Evolutionary conservation across 1,140 invertebrate species (phyloP).

Genomic region (Meloidogyne exigua): DNA sequence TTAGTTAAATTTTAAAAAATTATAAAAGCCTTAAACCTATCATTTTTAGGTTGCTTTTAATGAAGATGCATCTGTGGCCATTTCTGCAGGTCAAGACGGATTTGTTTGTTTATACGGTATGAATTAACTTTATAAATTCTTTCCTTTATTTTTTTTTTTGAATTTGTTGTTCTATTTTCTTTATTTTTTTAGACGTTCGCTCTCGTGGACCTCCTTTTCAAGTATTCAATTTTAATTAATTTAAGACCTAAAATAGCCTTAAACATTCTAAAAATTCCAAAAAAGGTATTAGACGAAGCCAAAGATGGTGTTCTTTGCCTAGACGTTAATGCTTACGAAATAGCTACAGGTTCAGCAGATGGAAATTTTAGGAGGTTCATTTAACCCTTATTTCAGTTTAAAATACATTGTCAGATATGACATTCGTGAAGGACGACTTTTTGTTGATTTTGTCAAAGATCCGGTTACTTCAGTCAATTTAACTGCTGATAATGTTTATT

Average conservation of each 20-base stretch:
- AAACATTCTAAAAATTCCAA: neutral
- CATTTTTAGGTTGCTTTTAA: slow-evolving; percentile 35
- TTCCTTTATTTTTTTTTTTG: too few species aligned
- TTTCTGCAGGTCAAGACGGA: slow-evolving; percentile 50
- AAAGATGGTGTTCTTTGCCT: slow-evolving; percentile 45
- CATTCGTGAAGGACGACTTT: slow-evolving; percentile 45
- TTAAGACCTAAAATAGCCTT: neutral
- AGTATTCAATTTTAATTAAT: slow-evolving; percentile 26
- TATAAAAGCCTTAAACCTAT: neutral
- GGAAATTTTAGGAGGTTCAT: slow-evolving; percentile 24
- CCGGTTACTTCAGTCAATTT: slow-evolving; percentile 31
- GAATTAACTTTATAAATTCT: neutral
- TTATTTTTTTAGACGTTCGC: slow-evolving; percentile 33
- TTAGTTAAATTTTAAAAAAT: neutral
- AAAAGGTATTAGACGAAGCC: slow-evolving; percentile 46
- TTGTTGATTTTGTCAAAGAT: slow-evolving; percentile 41
- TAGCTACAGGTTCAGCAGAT: slow-evolving; percentile 47
- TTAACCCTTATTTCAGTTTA: neutral
- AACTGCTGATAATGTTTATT: slow-evolving; percentile 42
- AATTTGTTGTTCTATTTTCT: too few species aligned
- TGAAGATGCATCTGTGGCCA: slow-evolving; percentile 45
- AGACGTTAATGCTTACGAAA: slow-evolving; percentile 40
- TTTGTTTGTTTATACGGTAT: slow-evolving; percentile 34
- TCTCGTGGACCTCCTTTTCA: slow-evolving; percentile 45
- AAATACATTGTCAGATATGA: slow-evolving; percentile 37